A percentile compares a stretch with the other conserved stretches of the same genome.
Conservation (phyloP, 2,888 invertebrate species). For the Harmothoe impar region DNA sequence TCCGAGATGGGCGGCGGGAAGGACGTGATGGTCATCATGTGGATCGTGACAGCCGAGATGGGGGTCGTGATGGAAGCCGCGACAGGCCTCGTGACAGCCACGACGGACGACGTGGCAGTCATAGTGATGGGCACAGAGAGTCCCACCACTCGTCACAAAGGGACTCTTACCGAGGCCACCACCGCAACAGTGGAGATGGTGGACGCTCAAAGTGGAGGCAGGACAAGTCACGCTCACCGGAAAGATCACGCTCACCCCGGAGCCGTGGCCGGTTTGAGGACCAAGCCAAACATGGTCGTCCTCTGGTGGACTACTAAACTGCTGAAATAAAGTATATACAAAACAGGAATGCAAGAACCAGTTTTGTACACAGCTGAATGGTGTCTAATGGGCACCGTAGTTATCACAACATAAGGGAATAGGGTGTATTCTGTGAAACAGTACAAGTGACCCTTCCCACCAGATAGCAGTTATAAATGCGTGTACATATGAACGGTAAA, state of each 20-base stretch:
- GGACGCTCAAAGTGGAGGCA: constrained; percentile 25
- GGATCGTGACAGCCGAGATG: neutral
- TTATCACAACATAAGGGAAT: no score
- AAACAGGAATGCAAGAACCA: no score
- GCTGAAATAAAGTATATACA: no score
- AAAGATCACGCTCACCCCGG: neutral
- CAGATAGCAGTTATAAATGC: no score
- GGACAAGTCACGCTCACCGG: constrained; percentile 31
- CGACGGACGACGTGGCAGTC: neutral
- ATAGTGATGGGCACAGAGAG: neutral
- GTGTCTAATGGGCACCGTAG: no score
- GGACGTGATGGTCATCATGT: neutral
- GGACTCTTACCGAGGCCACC: neutral
- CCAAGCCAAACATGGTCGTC: neutral
- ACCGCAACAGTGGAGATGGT: constrained; percentile 9
- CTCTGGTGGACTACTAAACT: constrained; percentile 37
- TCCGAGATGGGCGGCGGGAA: neutral
- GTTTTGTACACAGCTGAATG: no score
- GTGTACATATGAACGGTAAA: no score
- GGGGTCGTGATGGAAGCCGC: neutral
- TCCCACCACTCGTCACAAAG: neutral
- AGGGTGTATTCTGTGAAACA: no score
- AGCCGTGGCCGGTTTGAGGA: constrained; percentile 15
- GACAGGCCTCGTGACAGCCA: neutral
- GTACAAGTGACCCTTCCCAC: no score